phyloP scores from a whole-genome alignment of 1,140 invertebrate genomes.

The Hormaphis cornu region DNA sequence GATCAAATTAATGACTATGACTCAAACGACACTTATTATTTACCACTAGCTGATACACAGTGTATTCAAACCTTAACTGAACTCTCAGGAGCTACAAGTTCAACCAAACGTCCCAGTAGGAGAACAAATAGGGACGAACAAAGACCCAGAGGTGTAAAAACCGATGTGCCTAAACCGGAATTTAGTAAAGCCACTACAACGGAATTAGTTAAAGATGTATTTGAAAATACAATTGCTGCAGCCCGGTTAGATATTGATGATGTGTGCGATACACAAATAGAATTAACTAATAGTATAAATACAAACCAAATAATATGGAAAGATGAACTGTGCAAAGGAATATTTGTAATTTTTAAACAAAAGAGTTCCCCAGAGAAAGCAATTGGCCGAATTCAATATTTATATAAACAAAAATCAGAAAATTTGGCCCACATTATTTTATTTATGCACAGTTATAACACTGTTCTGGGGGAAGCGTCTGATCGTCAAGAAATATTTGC shows the following conservation, averaged over 20 bases:
- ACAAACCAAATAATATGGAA: slow-evolving; percentile 40
- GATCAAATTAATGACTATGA: slow-evolving; percentile 74
- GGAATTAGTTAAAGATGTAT: slow-evolving; percentile 62
- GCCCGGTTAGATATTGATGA: slow-evolving; percentile 56
- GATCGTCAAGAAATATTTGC: slow-evolving; percentile 69
- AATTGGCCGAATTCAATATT: not conserved
- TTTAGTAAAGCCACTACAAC: slow-evolving; percentile 75
- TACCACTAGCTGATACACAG: slow-evolving; percentile 60
- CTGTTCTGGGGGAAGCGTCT: slow-evolving; percentile 67
- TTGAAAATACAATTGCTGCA: slow-evolving; percentile 71
- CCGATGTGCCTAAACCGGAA: slow-evolving; percentile 39
- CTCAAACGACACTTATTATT: slow-evolving; percentile 49
- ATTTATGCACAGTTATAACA: slow-evolving; percentile 55
- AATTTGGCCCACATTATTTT: not conserved
- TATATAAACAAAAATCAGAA: not conserved
- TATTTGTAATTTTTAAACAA: slow-evolving; percentile 40
- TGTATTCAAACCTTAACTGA: slow-evolving; percentile 69
- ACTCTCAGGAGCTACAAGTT: slow-evolving; percentile 59
- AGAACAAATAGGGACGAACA: slow-evolving; percentile 50
- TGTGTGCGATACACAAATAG: slow-evolving; percentile 43
- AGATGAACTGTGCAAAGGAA: slow-evolving; percentile 39
- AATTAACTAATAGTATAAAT: slow-evolving; percentile 50
- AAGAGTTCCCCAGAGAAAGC: not conserved
- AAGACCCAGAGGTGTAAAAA: slow-evolving; percentile 44
- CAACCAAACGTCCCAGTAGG: not conserved